phyloP scores from a whole-genome alignment of 1,140 invertebrate species.

The Eurytemora carolleeae region DNA sequence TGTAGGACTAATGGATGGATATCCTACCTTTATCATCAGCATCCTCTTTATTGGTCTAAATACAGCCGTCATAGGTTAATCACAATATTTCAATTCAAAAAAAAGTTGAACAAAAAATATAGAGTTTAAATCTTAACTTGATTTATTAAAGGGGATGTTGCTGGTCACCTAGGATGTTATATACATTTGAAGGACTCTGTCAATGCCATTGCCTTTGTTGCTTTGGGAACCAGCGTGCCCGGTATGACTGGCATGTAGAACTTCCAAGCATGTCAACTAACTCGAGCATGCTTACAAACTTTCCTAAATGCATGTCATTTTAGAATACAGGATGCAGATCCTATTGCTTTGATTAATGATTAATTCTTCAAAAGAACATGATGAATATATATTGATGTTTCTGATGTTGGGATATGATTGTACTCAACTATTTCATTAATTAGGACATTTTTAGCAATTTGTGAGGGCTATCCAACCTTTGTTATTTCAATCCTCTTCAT shows the following conservation, averaged over 20 bases:
- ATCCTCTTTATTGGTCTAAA: slow-evolving; percentile 83
- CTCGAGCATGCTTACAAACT: no score
- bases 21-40: slow-evolving; percentile 76
- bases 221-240: slow-evolving; percentile 85
- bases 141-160: slow-evolving; percentile 12
- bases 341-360: no score
- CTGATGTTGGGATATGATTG: no score
- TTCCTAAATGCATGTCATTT: no score
- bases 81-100: not conserved
- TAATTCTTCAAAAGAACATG: not conserved
- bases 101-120: not conserved
- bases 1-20: slow-evolving; percentile 59
- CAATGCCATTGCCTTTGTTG: slow-evolving; percentile 88
- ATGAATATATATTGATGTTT: no score
- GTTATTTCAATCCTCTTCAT: slow-evolving; percentile 36
- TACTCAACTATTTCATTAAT: no score
- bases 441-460: not conserved
- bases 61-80: slow-evolving; percentile 84
- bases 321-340: no score
- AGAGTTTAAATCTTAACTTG: not conserved
- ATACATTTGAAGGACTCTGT: slow-evolving; percentile 85
- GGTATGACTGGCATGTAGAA: no score
- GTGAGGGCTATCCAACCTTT: slow-evolving; percentile 41
- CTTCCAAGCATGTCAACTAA: no score
- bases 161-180: slow-evolving; percentile 86